These are phyloP conservation scores for Lasaia peninsularis DNA, from an alignment of 1,140 invertebrate genomes.

Conservation along the genomic window DNA sequence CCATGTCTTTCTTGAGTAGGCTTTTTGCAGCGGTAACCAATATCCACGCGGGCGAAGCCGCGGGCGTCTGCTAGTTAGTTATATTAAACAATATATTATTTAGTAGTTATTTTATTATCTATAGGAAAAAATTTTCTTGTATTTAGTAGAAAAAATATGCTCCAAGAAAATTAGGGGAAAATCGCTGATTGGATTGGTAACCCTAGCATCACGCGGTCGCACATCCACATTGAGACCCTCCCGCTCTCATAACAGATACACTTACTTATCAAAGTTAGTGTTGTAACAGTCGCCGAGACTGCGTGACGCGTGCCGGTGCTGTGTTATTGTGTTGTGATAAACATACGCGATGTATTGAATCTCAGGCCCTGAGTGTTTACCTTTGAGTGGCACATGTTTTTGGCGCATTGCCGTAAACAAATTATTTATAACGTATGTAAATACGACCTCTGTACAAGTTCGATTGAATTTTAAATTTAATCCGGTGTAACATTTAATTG, in stretches of 20 bases:
- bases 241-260: conserved; percentile 51
- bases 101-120: too few species aligned
- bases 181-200: background rate
- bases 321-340: conserved; percentile 10
- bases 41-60: too few species aligned
- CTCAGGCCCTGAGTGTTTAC: conserved; percentile 45
- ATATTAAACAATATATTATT: too few species aligned
- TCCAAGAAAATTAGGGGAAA: too few species aligned
- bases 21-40: too few species aligned
- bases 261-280: conserved; percentile 54
- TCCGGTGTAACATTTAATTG: too few species aligned
- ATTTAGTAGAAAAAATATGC: too few species aligned
- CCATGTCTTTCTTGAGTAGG: too few species aligned
- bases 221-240: background rate
- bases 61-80: too few species aligned
- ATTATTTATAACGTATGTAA: conserved; percentile 7
- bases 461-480: background rate
- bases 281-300: conserved; percentile 47
- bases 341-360: conserved; percentile 26
- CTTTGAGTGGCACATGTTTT: conserved; percentile 42
- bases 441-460: background rate
- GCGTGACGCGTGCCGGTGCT: conserved; percentile 39
- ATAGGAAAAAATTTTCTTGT: too few species aligned
- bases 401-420: conserved; percentile 24
- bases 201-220: conserved; percentile 3